Percentiles rank a stretch among this genome's conserved stretches.
These are phyloP conservation scores for Nysson spinosus DNA, from an alignment of 2,888 invertebrate genomes.

Conservation along the genomic window DNA sequence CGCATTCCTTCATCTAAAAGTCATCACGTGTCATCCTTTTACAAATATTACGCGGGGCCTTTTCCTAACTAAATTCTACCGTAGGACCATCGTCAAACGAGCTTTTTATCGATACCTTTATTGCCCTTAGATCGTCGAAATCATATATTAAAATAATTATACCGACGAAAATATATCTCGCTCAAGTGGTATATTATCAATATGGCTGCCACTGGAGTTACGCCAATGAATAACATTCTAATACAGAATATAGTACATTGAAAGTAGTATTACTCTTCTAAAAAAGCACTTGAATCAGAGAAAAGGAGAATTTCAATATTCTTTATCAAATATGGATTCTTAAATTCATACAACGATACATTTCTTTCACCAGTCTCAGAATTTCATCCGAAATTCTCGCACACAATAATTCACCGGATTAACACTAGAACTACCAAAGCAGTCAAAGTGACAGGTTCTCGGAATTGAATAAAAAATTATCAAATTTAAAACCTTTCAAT, in stretches of 20 bases:
- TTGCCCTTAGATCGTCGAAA: constrained; percentile 42
- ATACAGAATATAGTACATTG: not conserved
- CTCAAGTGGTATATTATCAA: not conserved
- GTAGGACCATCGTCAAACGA: constrained; percentile 40
- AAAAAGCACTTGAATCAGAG: constrained; percentile 15
- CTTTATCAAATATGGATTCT: not conserved
- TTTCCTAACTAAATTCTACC: constrained; percentile 52
- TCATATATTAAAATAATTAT: too few relatives aligned
- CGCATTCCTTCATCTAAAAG: constrained; percentile 59
- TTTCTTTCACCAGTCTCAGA: not conserved
- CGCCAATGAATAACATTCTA: not conserved
- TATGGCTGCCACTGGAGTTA: not conserved
- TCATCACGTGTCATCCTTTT: constrained; percentile 57
- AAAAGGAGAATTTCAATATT: constrained; percentile 37
- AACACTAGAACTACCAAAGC: too few relatives aligned
- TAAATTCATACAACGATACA: not conserved
- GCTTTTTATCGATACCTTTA: constrained; percentile 36
- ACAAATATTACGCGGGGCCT: constrained; percentile 45
- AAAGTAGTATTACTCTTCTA: not conserved
- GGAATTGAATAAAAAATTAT: too few relatives aligned
- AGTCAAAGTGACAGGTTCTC: too few relatives aligned
- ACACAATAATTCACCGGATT: not conserved
- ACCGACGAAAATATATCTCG: not conserved
- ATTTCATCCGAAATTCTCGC: not conserved
- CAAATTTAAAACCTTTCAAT: too few relatives aligned